Base-by-base conservation (phyloP, 1,140 invertebrate genomes). In the Drosophila nigrodunni region DNA sequence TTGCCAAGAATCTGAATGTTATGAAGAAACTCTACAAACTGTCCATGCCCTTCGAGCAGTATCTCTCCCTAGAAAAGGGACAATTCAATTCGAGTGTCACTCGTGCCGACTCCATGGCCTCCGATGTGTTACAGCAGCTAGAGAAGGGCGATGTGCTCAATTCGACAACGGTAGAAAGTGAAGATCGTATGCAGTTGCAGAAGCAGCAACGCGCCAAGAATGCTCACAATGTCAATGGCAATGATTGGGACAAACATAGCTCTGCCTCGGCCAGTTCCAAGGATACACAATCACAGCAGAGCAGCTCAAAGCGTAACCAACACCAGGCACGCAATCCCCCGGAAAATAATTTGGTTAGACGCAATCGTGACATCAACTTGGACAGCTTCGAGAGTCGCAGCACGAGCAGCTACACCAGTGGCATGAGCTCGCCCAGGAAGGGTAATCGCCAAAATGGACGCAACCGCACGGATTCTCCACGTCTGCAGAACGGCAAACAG, bases 21-120 rank as follows among this genome's bases (percentile, higher is more conserved):
- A 92, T 92, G 87, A 91, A 86, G 44, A 92, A 86, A 18, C 74
- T 92, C 0, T 92, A 91, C 59, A 92, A 92, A 21, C 60, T 92
- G 7, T 91, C 80, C 1, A 90, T 92, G 80, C 92, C 92, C 7
- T 92, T 92, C 9, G 92, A 92, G 35, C 78, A 92, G 61, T 92
- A 92, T 61, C 68, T 92, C 0, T 75, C 90, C 8, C 46, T 92
- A 52, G 91, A 92, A 52, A 92, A 92, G 72, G 91, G 90, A 0
- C 90, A 90, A 11, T 92, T 92, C 7, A 91, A 92, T 78, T 47
- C 72, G 13, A 78, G 57, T 25, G 65, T 68, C 1, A 77, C 79
- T 0, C 85, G 75, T 2, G 72, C 79, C 7, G 74, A 83, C 13
- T 74, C 83, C 0, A 13, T 59, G 8, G 52, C 62, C 11, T 90